These are phyloP conservation scores for Bufo bufo DNA, from an alignment of 2,113 vertebrate genomes.

Conservation along the genomic window DNA sequence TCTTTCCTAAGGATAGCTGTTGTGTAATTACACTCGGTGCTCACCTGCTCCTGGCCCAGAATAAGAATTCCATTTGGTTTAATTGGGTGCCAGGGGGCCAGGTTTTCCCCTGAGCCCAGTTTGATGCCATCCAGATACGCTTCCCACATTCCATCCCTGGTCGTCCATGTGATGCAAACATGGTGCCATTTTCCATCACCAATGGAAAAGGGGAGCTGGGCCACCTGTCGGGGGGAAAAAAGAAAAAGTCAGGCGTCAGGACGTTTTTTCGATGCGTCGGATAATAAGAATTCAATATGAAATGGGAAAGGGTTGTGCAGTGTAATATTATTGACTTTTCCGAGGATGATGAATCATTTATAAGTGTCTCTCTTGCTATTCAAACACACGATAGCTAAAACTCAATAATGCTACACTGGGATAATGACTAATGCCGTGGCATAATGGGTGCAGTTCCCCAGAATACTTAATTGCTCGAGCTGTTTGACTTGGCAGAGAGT, in stretches of 20 bases:
- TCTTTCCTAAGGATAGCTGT: not conserved
- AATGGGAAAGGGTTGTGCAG: not conserved
- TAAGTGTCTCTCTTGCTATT: not conserved
- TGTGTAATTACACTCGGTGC: constrained; percentile 60
- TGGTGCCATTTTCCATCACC: constrained; percentile 98
- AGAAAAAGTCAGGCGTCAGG: not conserved
- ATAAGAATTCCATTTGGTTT: constrained; percentile 95
- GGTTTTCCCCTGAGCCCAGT: constrained; percentile 92
- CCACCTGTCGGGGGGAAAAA: constrained; percentile 75
- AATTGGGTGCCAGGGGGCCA: constrained; percentile 99
- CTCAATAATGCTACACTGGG: not conserved
- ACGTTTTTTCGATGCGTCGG: too few species aligned
- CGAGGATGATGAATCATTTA: not conserved
- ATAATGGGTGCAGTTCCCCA: not conserved
- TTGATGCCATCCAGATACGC: constrained; percentile 97
- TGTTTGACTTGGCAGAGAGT: too few species aligned
- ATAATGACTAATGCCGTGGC: not conserved
- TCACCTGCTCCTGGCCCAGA: constrained; percentile 97
- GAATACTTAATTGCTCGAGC: not conserved
- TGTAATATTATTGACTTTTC: not conserved
- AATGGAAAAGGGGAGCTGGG: constrained; percentile 90
- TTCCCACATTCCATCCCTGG: constrained; percentile 96
- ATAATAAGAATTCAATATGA: not conserved
- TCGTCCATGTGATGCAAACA: constrained; percentile 97
- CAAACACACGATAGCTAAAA: not conserved